These are phyloP conservation scores for Lycopodina hypogea DNA, from an alignment of 37 sponge, comb jelly and placozoan species.

Conservation along the genomic window DNA sequence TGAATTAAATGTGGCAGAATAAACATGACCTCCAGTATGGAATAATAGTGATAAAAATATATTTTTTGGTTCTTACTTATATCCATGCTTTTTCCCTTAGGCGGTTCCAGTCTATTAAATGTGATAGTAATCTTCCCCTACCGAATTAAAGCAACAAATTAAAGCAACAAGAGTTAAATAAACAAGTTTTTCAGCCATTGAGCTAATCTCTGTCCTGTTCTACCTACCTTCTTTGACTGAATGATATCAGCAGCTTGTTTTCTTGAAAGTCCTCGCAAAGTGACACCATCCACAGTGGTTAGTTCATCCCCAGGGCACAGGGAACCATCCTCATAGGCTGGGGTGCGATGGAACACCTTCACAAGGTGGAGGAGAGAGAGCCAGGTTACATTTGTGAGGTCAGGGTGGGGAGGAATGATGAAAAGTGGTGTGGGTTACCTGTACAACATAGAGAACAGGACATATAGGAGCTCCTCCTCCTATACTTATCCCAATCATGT, in stretches of 20 bases:
- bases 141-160: background rate
- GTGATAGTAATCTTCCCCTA: slow-evolving; percentile 63
- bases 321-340: slow-evolving; percentile 85
- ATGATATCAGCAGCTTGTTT: slow-evolving; percentile 87
- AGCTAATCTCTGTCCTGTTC: background rate
- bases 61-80: slow-evolving; percentile 56
- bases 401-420: background rate
- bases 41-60: no score
- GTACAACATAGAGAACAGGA: slow-evolving; percentile 91
- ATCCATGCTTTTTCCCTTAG: slow-evolving; percentile 61
- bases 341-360: slow-evolving; percentile 94
- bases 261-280: slow-evolving; percentile 70
- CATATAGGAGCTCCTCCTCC: slow-evolving; percentile 96
- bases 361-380: background rate
- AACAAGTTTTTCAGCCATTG: background rate
- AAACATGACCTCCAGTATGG: no score
- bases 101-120: slow-evolving; percentile 67
- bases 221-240: slow-evolving; percentile 64
- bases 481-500: slow-evolving; percentile 96
- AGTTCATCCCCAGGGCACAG: slow-evolving; percentile 91
- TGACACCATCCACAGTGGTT: slow-evolving; percentile 62
- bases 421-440: slow-evolving; percentile 37
- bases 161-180: background rate
- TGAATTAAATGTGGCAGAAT: no score
- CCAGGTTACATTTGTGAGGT: background rate